These are phyloP conservation scores for Calameuta filiformis DNA, from an alignment of 2,888 invertebrate genomes.

Conservation along the genomic window DNA sequence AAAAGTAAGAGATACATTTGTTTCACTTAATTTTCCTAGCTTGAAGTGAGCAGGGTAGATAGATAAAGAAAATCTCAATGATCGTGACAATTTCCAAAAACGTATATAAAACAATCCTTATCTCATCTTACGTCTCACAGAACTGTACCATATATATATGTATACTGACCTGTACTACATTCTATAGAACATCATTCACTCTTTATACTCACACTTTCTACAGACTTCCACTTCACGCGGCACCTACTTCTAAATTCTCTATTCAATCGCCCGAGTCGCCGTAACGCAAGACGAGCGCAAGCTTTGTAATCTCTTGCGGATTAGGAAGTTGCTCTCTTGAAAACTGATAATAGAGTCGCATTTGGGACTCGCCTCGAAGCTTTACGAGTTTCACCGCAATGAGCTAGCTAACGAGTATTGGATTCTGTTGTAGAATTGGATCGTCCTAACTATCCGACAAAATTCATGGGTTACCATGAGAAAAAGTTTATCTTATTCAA, in stretches of 20 bases:
- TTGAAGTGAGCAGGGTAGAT: too few species aligned
- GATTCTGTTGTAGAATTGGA: slow-evolving; percentile 7
- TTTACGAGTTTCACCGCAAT: not conserved
- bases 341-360: not conserved
- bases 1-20: too few species aligned
- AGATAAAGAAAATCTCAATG: too few species aligned
- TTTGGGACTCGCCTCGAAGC: not conserved
- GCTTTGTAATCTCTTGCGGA: not conserved
- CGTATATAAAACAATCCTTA: too few species aligned
- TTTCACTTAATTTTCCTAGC: too few species aligned
- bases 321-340: not conserved
- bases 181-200: not conserved
- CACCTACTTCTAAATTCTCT: not conserved
- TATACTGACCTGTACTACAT: too few species aligned
- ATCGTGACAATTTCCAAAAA: too few species aligned
- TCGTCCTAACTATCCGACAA: too few species aligned
- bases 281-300: not conserved
- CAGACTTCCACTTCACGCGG: not conserved
- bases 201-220: not conserved
- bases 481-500: too few species aligned
- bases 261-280: not conserved
- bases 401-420: slow-evolving; percentile 14
- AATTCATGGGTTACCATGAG: too few species aligned
- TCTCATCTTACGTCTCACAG: too few species aligned
- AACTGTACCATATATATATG: too few species aligned